Conservation (phyloP, 1,140 invertebrate species). For the Zophobas atratus region DNA sequence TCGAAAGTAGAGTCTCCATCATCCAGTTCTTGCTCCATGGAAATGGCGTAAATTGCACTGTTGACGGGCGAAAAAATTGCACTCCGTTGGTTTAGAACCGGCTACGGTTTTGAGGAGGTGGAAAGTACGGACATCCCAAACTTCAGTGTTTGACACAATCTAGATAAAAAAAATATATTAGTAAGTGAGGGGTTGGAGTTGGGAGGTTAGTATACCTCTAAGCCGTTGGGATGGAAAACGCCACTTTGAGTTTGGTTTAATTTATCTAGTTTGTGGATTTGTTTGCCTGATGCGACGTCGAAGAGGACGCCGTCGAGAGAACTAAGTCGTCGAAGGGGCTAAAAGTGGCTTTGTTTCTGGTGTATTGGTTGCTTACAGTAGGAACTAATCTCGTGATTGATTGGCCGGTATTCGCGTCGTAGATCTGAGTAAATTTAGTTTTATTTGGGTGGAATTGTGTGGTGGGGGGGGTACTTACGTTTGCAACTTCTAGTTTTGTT, state of each 20-base stretch:
- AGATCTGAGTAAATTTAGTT: conserved; percentile 82
- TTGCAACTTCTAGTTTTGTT: conserved; percentile 83
- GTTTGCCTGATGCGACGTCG: conserved; percentile 90
- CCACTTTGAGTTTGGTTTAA: conserved; percentile 95
- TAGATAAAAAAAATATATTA: conserved; percentile 55
- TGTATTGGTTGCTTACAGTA: conserved; percentile 91
- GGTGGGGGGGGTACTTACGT: conserved; percentile 68
- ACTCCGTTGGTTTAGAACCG: conserved; percentile 90
- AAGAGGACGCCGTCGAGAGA: conserved; percentile 97
- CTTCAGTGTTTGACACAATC: conserved; percentile 89
- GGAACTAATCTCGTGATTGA: conserved; percentile 83
- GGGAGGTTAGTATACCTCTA: conserved; percentile 79
- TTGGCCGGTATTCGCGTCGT: conserved; percentile 89
- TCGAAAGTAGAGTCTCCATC: conserved; percentile 75
- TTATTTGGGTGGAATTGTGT: background rate
- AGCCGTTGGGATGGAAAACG: conserved; percentile 97
- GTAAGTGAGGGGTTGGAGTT: background rate
- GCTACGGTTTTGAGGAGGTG: conserved; percentile 94
- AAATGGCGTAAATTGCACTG: conserved; percentile 74
- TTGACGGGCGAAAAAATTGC: conserved; percentile 81
- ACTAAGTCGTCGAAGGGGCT: conserved; percentile 95
- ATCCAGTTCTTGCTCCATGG: conserved; percentile 69
- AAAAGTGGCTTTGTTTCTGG: conserved; percentile 94
- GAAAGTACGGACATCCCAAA: conserved; percentile 97
- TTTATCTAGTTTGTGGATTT: conserved; percentile 98